Evolutionary conservation across 2,113 vertebrate species (phyloP), one percentile per base, ranked within the genome.

Genomic region (Upupa epops): DNA sequence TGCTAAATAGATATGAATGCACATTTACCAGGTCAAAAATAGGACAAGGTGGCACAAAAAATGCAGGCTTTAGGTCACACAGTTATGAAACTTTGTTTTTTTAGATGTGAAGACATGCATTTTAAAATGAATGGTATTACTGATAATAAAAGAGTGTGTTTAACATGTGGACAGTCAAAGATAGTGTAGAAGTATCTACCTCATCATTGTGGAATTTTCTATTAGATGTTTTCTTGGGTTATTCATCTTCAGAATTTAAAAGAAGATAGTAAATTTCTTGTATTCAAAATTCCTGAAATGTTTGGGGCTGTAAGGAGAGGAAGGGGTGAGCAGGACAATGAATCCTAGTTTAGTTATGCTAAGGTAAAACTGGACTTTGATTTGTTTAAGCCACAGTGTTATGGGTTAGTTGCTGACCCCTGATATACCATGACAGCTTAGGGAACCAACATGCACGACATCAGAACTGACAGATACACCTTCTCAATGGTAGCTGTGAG

Each of bases 11-110:
- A 13, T 85, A 80, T 20, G 7, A 80, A 81, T 88, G 64, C 56
- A 83, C 90, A 74, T 94, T 90, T 74, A 88, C 81, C 80, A 94
- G 61, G 40, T 69, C 63, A 93, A 24, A 60, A 31, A 48, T 80
- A 93, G 52, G 85, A 89, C 72, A 88, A 93, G 87, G 14, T n/a
- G 29, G 56, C 52, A 86, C 19, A 74, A 82, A 80, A 83, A 86
- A 29, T 65, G 17, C 12, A 86, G 15, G 14, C 56, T 71, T 85
- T 55, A 82, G 16, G 49, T 77, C 34, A 60, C 6, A 15, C 4
- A 11, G 21, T 2, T 28, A 32, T 26, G 34, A 36, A 59, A 42
- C 42, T 28, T 40, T 79, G 11, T 32, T 46, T 89, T 83, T 45
- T 17, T 36, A 80, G 13, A 6, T 49, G 17, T 21, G n/a, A 77